phyloP scores from a whole-genome alignment of 2,888 invertebrate species.

The Orthosia incerta region DNA sequence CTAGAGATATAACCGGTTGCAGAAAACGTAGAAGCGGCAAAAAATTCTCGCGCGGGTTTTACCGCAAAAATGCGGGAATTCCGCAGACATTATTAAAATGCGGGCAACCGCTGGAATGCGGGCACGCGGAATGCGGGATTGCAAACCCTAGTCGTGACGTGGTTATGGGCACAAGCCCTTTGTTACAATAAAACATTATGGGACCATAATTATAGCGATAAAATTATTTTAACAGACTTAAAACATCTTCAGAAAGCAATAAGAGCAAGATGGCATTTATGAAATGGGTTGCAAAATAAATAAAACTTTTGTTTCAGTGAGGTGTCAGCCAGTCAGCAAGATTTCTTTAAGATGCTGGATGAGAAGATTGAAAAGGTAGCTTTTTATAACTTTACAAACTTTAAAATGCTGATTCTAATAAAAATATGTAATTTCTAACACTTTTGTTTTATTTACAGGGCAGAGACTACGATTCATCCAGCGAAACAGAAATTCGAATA shows the following conservation, averaged over 20 bases:
- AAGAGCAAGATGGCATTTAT: neutral
- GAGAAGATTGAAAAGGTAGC: conserved; percentile 97
- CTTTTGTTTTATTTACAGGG: conserved; percentile 89
- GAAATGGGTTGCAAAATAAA: neutral
- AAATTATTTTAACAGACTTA: neutral
- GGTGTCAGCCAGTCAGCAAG: conserved; percentile 96
- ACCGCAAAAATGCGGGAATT: too few relatives aligned
- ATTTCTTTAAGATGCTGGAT: conserved; percentile 98
- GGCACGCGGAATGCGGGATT: too few relatives aligned
- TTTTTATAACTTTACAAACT: neutral
- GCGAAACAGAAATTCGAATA: conserved; percentile 93
- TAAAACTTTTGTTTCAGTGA: conserved; percentile 92
- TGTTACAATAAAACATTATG: too few relatives aligned
- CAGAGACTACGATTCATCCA: conserved; percentile 95
- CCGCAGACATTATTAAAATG: too few relatives aligned
- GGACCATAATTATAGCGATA: neutral
- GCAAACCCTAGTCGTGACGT: too few relatives aligned
- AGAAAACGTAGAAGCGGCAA: too few relatives aligned
- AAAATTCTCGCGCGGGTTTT: too few relatives aligned
- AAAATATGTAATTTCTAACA: neutral
- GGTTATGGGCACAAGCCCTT: too few relatives aligned
- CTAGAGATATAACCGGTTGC: too few relatives aligned
- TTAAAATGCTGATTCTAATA: too few relatives aligned
- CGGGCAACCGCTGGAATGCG: too few relatives aligned
- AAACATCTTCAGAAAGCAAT: too few relatives aligned